A percentile compares a stretch with the other conserved stretches of the same genome.
These are phyloP conservation scores for Clistopyga incitator DNA, from an alignment of 2,888 invertebrate species.

Conservation along the genomic window DNA sequence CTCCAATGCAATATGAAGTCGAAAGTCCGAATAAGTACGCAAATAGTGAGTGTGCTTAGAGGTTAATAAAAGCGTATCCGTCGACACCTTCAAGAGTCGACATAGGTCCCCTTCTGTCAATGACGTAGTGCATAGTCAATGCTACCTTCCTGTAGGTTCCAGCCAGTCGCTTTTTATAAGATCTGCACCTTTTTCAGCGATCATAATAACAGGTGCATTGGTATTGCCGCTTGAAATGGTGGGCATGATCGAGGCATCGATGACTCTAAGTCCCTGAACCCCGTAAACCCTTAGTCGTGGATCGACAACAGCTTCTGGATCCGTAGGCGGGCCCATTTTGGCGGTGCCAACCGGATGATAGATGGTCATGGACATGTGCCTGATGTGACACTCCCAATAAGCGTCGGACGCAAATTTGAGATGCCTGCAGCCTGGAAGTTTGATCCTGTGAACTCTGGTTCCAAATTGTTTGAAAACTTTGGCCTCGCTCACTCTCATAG, in stretches of 20 bases:
- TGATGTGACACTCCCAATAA: conserved; percentile 94
- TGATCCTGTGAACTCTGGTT: conserved; percentile 90
- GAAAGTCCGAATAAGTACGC: conserved; percentile 94
- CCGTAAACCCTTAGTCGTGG: conserved; percentile 92
- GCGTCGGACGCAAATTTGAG: conserved; percentile 91
- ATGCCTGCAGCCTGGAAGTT: conserved; percentile 92
- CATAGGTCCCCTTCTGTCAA: conserved; percentile 91
- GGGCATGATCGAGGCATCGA: conserved; percentile 96
- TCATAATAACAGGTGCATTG: conserved; percentile 96
- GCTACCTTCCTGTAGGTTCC: conserved; percentile 70
- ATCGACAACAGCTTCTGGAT: conserved; percentile 93
- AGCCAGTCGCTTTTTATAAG: conserved; percentile 94
- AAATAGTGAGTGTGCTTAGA: conserved; percentile 92
- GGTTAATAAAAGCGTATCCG: conserved; percentile 93
- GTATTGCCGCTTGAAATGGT: conserved; percentile 95
- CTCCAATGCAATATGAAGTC: conserved; percentile 96
- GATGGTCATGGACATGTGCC: conserved; percentile 95
- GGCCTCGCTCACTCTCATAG: conserved; percentile 89
- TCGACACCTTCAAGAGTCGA: conserved; percentile 95
- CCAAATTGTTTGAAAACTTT: conserved; percentile 93
- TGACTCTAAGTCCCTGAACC: conserved; percentile 91
- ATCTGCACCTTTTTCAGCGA: conserved; percentile 95
- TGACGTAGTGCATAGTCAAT: conserved; percentile 52
- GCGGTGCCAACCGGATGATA: conserved; percentile 95
- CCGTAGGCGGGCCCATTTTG: conserved; percentile 94